These are phyloP conservation scores for Conus betulinus DNA, from an alignment of 1,140 invertebrate species.

Conservation along the genomic window DNA sequence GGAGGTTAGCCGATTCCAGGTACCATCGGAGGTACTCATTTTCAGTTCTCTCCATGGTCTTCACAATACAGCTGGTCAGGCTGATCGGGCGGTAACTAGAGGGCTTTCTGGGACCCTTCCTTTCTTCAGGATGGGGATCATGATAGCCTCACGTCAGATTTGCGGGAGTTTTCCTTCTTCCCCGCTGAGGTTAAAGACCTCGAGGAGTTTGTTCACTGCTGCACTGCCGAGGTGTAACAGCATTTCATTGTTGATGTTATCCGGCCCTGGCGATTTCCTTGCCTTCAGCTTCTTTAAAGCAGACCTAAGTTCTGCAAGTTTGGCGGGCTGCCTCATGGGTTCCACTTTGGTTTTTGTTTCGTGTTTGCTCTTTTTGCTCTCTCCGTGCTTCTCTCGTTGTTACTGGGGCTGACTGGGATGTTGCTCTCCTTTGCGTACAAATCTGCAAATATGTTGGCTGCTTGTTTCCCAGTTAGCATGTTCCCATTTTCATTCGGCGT, in stretches of 20 bases:
- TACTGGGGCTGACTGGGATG: background rate
- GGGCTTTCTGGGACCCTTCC: background rate
- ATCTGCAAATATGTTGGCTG: background rate
- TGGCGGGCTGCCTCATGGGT: background rate
- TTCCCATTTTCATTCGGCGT: background rate
- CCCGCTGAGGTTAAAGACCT: background rate
- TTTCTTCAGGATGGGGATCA: slow-evolving; percentile 1
- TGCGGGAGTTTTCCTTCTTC: background rate
- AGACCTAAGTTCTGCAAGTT: background rate
- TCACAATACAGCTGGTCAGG: background rate
- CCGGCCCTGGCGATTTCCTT: slow-evolving; percentile 31
- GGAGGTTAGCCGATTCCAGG: slow-evolving; percentile 14
- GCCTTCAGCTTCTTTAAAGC: background rate
- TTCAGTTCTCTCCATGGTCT: background rate
- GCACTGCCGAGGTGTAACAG: slow-evolving; percentile 18
- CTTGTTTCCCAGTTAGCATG: background rate
- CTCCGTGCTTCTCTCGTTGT: background rate
- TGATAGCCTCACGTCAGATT: background rate
- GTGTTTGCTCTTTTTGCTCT: background rate
- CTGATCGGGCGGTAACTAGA: background rate
- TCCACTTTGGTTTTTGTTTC: background rate
- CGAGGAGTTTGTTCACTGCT: slow-evolving; percentile 19
- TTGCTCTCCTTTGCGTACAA: background rate
- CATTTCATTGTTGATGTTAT: slow-evolving; percentile 40
- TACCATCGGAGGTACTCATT: slow-evolving; percentile 6